Conservation (phyloP, 2,888 invertebrate species). For the Pilophorus perplexus region DNA sequence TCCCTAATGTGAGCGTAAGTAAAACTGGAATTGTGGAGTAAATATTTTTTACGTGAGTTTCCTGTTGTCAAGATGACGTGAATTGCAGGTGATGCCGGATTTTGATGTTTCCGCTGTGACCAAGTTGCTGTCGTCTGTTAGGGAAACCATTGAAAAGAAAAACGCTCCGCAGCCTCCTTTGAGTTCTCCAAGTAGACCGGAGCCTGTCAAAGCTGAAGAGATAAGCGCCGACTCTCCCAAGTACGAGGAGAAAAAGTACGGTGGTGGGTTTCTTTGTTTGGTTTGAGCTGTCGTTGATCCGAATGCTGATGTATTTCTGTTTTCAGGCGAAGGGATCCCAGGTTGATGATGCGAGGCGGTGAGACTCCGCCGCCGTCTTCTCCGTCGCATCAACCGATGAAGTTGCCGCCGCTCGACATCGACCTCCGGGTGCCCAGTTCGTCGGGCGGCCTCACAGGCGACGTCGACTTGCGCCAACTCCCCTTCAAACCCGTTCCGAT, state of each 20-base stretch:
- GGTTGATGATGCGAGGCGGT: conserved; percentile 27
- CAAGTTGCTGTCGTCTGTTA: conserved; percentile 46
- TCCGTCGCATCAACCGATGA: background rate
- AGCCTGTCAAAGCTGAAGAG: conserved; percentile 18
- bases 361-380: conserved; percentile 3
- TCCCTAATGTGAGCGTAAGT: conserved; percentile 12
- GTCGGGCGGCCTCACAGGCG: conserved; percentile 50
- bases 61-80: background rate
- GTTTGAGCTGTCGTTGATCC: background rate
- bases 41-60: background rate
- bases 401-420: conserved; percentile 39
- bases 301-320: background rate
- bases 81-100: conserved; percentile 41
- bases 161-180: conserved; percentile 19
- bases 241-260: background rate
- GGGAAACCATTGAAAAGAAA: conserved; percentile 43
- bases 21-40: background rate
- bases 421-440: conserved; percentile 41
- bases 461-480: conserved; percentile 70
- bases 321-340: conserved; percentile 44
- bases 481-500: conserved; percentile 79
- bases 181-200: no score
- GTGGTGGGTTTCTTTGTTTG: no score
- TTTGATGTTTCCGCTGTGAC: conserved; percentile 47
- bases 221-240: background rate